Percentiles rank a stretch among this genome's conserved stretches.
phyloP scores from a whole-genome alignment of 2,113 vertebrate genomes.

The Chitala chitala region DNA sequence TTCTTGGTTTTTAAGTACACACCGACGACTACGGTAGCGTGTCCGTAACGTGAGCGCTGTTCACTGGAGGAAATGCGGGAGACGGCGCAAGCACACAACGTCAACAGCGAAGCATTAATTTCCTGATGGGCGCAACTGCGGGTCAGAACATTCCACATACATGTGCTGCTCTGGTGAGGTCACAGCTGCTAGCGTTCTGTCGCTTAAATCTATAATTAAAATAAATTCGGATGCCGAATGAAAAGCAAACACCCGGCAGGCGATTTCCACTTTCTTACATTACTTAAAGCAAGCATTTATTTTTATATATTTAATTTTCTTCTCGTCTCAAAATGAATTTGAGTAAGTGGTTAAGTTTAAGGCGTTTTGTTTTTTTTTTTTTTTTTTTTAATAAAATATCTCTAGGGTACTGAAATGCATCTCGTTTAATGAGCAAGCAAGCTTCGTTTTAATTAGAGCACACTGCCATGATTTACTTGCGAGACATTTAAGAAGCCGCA shows the following conservation, averaged over 20 bases:
- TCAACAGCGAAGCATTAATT: neutral
- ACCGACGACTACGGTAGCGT: too few species aligned
- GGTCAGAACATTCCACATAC: conserved; percentile 5
- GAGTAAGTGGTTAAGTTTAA: conserved; percentile 40
- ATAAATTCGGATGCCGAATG: conserved; percentile 43
- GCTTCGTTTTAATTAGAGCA: conserved; percentile 47
- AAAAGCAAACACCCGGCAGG: conserved; percentile 47
- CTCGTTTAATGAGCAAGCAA: conserved; percentile 35
- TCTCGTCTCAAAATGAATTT: conserved; percentile 43
- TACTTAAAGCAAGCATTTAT: conserved; percentile 48
- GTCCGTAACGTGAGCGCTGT: too few species aligned
- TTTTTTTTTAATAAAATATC: conserved; percentile 33
- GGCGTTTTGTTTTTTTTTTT: conserved; percentile 36
- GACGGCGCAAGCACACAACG: too few species aligned
- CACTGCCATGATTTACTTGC: conserved; percentile 52
- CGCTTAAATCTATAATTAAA: conserved; percentile 55
- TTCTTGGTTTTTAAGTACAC: conserved; percentile 1
- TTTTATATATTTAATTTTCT: conserved; percentile 45
- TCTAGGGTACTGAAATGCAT: conserved; percentile 39
- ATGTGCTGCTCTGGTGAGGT: neutral
- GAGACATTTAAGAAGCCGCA: conserved; percentile 21
- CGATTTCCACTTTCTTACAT: conserved; percentile 40
- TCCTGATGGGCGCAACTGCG: neutral
- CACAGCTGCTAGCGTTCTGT: conserved; percentile 29
- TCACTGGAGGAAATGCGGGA: too few species aligned